phyloP scores from a whole-genome alignment of 2,113 vertebrate species.

The Dicerorhinus sumatrensis region DNA sequence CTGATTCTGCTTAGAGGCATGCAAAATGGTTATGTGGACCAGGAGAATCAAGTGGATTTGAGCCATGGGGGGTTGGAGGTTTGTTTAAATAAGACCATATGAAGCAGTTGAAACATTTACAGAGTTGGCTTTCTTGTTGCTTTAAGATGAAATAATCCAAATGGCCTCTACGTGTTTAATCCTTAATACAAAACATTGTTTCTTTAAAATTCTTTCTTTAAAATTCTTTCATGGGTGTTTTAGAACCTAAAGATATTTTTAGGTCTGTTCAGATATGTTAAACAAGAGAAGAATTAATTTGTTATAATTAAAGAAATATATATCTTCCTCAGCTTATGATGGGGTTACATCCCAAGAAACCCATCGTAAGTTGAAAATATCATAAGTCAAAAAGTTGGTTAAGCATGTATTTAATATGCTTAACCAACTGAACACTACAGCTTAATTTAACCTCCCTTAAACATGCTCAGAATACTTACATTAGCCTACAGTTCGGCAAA shows the following conservation, averaged over 20 bases:
- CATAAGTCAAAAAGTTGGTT: no score
- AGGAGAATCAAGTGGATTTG: background rate
- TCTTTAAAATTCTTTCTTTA: conserved; percentile 7
- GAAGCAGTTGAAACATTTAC: background rate
- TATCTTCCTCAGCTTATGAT: no score
- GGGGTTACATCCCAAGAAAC: no score
- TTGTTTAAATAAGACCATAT: background rate
- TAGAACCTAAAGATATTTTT: background rate
- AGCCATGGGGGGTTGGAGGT: background rate
- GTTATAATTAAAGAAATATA: background rate
- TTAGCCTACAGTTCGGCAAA: no score
- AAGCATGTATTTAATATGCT: no score
- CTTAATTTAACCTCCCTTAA: no score
- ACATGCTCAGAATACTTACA: no score
- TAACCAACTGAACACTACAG: no score
- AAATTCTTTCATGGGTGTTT: background rate
- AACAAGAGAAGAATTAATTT: background rate
- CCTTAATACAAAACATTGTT: background rate
- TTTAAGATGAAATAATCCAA: background rate
- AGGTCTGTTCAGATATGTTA: background rate
- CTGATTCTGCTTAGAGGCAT: background rate
- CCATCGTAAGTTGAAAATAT: no score
- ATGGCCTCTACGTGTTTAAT: background rate
- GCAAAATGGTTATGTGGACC: background rate
- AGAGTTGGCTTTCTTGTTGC: background rate